phyloP scores from a whole-genome alignment of 2,888 invertebrate species.

The Stratiomys singularior region DNA sequence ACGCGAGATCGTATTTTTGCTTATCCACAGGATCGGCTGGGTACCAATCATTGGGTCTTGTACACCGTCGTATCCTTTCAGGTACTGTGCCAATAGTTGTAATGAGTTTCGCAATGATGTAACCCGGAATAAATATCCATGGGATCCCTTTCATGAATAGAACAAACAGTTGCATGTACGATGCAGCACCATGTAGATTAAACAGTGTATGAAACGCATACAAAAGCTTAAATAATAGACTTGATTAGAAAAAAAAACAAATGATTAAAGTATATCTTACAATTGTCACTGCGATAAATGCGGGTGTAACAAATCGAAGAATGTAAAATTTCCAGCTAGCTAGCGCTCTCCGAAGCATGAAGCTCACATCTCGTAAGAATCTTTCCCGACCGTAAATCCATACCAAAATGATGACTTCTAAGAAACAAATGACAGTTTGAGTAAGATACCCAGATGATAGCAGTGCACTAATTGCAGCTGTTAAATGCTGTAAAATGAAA shows the following conservation, averaged over 20 bases:
- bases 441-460: neutral
- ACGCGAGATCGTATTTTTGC: slow-evolving; percentile 59
- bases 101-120: slow-evolving; percentile 57
- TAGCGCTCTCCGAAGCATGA: slow-evolving; percentile 48
- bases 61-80: slow-evolving; percentile 57
- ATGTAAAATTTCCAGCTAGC: slow-evolving; percentile 50
- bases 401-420: slow-evolving; percentile 50
- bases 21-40: slow-evolving; percentile 59
- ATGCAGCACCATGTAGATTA: neutral
- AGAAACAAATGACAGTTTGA: slow-evolving; percentile 76
- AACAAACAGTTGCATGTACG: neutral
- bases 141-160: slow-evolving; percentile 55
- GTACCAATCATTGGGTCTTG: slow-evolving; percentile 63
- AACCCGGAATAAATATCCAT: slow-evolving; percentile 58
- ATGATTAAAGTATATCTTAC: slow-evolving; percentile 51
- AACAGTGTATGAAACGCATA: neutral
- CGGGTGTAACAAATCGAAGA: slow-evolving; percentile 78
- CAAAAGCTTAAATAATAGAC: slow-evolving; percentile 4
- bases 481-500: neutral
- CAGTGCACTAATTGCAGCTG: neutral
- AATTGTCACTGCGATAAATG: slow-evolving; percentile 64
- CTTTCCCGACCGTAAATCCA: slow-evolving; percentile 53
- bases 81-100: slow-evolving; percentile 57
- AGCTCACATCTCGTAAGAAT: slow-evolving; percentile 51
- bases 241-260: neutral